Evolutionary conservation across 2,797 vertebrate species (phyloP).

Genomic region (Anabacerthia variegaticeps): DNA sequence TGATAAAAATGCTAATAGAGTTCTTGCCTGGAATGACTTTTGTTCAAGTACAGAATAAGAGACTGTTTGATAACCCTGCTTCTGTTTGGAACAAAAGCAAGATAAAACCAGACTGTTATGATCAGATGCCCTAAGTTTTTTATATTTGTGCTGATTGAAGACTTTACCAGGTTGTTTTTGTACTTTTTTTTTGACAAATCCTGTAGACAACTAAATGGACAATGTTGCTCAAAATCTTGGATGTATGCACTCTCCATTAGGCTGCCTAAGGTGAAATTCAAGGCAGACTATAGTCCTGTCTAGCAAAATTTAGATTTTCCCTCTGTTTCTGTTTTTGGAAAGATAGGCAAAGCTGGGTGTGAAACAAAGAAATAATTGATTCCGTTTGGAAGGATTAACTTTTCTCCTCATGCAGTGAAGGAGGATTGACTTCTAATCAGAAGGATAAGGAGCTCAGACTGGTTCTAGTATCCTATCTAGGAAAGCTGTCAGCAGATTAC

Average conservation of each 20-base stretch:
- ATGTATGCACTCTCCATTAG: not conserved
- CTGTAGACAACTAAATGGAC: not conserved
- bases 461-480: not conserved
- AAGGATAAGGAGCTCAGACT: not conserved
- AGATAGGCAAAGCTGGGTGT: not conserved
- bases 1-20: not conserved
- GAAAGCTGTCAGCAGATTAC: not conserved
- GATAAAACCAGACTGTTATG: not conserved
- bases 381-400: not conserved
- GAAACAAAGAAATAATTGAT: not conserved
- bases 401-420: not conserved
- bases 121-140: not conserved
- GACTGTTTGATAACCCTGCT: not conserved
- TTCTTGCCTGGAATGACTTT: not conserved
- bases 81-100: not conserved
- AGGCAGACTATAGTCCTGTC: not conserved
- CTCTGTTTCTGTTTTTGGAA: not conserved
- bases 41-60: not conserved
- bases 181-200: not conserved
- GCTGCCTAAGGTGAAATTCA: not conserved
- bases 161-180: not conserved
- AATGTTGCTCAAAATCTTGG: not conserved
- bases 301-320: not conserved
- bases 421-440: not conserved
- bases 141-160: not conserved